Percentiles rank a stretch among this genome's conserved stretches.
phyloP scores from a whole-genome alignment of 2,113 vertebrate species.

The Callithrix jacchus region DNA sequence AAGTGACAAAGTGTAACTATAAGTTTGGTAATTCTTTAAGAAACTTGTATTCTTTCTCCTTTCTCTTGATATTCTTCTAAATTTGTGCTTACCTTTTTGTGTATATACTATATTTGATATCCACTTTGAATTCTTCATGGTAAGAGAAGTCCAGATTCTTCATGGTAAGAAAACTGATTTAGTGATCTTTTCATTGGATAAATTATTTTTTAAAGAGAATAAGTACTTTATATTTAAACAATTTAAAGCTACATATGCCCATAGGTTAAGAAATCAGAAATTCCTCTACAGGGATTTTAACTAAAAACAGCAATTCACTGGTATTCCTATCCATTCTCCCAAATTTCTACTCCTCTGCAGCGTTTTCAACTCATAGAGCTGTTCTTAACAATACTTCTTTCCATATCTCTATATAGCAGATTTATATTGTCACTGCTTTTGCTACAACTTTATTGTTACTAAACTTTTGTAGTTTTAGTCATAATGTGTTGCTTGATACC shows the following conservation, averaged over 20 bases:
- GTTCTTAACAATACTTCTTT: not conserved
- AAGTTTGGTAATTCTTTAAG: constrained; percentile 3
- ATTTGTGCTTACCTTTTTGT: not conserved
- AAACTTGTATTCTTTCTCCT: not conserved
- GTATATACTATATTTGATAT: not conserved
- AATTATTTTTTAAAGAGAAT: not conserved
- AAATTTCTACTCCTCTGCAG: not conserved
- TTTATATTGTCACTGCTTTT: not conserved
- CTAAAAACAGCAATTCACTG: not conserved
- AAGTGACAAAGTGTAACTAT: not conserved
- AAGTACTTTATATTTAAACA: not conserved
- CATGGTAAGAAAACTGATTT: not conserved
- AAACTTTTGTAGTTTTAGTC: not conserved
- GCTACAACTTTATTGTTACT: not conserved
- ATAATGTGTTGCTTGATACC: not conserved
- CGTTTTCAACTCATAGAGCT: not conserved
- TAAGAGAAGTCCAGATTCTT: not conserved
- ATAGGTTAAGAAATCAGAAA: not conserved
- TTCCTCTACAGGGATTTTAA: not conserved
- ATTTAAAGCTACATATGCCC: not conserved
- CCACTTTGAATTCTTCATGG: not conserved
- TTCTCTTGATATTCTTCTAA: not conserved
- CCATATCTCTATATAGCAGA: not conserved
- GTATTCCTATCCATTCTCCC: not conserved
- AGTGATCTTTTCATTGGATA: not conserved